Evolutionary conservation across 1,140 invertebrate genomes (phyloP).

Genomic region (Pseudomyrmex dendroicus): DNA sequence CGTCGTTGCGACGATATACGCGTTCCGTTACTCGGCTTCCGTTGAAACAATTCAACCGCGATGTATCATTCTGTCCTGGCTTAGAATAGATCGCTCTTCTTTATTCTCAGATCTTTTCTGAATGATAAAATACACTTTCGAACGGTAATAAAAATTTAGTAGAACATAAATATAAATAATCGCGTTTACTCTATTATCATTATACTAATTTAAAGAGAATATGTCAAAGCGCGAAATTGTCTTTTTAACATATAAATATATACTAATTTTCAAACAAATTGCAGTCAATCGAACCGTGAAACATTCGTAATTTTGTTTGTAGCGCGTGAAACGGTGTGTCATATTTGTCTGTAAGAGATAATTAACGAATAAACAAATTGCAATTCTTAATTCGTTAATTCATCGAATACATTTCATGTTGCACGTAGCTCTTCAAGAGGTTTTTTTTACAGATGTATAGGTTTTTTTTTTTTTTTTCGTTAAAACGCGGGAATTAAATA

Average conservation of each 20-base stretch:
- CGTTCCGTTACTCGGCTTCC: constrained; percentile 15
- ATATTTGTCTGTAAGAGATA: neutral
- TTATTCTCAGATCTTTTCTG: neutral
- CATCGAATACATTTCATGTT: constrained; percentile 27
- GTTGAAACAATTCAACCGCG: constrained; percentile 27
- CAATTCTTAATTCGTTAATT: constrained; percentile 43
- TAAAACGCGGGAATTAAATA: constrained; percentile 45
- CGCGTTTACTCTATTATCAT: too few relatives aligned
- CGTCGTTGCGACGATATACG: neutral
- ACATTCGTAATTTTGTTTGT: neutral
- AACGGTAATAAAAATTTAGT: neutral
- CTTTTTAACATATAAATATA: too few relatives aligned
- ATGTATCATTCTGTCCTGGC: neutral
- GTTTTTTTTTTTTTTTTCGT: constrained; percentile 18
- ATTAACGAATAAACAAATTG: neutral
- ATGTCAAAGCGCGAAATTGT: too few relatives aligned
- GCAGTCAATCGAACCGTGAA: neutral
- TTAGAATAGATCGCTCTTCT: neutral
- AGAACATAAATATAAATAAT: too few relatives aligned
- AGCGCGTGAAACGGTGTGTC: neutral
- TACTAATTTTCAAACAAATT: constrained; percentile 8
- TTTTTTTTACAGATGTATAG: constrained; percentile 14
- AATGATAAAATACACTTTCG: neutral
- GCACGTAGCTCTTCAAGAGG: neutral
- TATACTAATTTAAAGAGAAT: too few relatives aligned